Conservation (phyloP, 2,888 invertebrate species). For the Poecilus cupreus region DNA sequence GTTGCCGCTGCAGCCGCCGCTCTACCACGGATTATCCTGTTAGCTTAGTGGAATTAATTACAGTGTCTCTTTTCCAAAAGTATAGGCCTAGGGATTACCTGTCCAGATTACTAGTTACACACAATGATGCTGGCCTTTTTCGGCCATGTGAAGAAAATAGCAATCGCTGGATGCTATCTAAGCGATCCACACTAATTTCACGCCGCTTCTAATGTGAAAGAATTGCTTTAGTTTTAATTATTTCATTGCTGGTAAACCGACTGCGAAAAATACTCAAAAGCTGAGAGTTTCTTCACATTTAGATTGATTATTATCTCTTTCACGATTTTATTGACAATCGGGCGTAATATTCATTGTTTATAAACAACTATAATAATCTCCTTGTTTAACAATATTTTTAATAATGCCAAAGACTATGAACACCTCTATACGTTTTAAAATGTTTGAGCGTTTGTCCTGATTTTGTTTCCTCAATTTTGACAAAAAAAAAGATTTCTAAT, state of each 20-base stretch:
- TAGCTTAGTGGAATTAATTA: slow-evolving; percentile 59
- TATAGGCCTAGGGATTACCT: slow-evolving; percentile 58
- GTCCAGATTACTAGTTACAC: slow-evolving; percentile 56
- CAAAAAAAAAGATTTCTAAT: no score
- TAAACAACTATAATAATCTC: no score
- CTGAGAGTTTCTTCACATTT: no score
- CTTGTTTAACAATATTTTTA: no score
- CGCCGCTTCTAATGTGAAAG: neutral
- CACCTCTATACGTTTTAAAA: no score
- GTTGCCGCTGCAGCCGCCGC: slow-evolving; percentile 50
- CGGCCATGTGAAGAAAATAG: slow-evolving; percentile 26
- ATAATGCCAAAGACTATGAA: no score
- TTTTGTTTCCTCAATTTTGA: no score
- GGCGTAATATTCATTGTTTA: no score
- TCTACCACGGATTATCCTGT: slow-evolving; percentile 56
- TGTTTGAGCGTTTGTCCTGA: no score
- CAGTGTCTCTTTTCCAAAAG: slow-evolving; percentile 59
- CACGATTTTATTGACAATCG: no score
- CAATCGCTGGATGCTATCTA: slow-evolving; percentile 9
- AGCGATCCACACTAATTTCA: slow-evolving; percentile 19
- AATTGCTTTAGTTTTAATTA: neutral
- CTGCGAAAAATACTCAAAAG: no score
- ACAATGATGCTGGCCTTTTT: slow-evolving; percentile 51
- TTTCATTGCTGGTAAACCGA: neutral
- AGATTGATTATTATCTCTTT: no score